Conservation (phyloP, 1,140 invertebrate species). For the Diprion similis region DNA sequence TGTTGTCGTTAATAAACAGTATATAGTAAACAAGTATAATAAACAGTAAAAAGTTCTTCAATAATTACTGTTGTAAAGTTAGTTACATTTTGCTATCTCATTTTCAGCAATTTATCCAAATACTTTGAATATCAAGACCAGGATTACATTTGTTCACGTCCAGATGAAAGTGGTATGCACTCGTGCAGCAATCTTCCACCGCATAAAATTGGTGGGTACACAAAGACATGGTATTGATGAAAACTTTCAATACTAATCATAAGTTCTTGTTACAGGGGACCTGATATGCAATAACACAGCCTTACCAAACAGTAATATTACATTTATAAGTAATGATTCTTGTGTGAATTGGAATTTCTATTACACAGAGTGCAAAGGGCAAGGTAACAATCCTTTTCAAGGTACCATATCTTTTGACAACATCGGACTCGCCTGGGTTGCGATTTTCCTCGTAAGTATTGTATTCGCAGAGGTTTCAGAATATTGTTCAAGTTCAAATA, state of each 20-base stretch:
- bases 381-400: constrained; percentile 97
- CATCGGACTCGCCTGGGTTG: constrained; percentile 99
- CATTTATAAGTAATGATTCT: constrained; percentile 64
- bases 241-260: constrained; percentile 8
- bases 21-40: constrained; percentile 7
- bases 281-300: constrained; percentile 66
- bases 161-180: constrained; percentile 95
- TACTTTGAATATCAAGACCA: constrained; percentile 88
- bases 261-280: constrained; percentile 55
- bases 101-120: constrained; percentile 70
- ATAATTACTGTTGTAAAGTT: too few relatives aligned
- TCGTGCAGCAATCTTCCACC: constrained; percentile 87
- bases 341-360: constrained; percentile 99
- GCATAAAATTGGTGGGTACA: constrained; percentile 60
- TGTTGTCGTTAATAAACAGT: not conserved
- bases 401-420: constrained; percentile 99
- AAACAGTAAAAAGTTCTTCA: too few relatives aligned
- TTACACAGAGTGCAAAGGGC: constrained; percentile 92
- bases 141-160: constrained; percentile 97
- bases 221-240: not conserved
- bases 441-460: constrained; percentile 95
- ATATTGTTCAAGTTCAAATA: too few relatives aligned
- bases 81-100: not conserved
- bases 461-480: constrained; percentile 5
- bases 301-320: constrained; percentile 56